These are phyloP conservation scores for Babyrousa celebensis DNA, from an alignment of 2,797 vertebrate species.

Conservation along the genomic window DNA sequence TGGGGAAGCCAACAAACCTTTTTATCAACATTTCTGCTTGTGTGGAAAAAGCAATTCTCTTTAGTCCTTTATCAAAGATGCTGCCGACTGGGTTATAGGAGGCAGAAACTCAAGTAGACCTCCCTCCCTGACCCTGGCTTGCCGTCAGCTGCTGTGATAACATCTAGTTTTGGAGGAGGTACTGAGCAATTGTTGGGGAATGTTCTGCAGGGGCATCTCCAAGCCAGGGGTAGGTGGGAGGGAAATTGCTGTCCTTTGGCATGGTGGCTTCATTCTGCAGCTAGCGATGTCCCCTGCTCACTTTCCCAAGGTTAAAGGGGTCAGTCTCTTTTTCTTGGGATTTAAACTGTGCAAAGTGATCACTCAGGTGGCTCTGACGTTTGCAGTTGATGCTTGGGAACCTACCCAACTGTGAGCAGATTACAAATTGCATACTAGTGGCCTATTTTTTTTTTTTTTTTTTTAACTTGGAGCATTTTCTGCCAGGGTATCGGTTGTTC, in stretches of 20 bases:
- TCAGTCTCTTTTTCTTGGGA: not conserved
- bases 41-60: conserved; percentile 47
- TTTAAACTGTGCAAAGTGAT: conserved; percentile 6
- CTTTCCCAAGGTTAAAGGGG: conserved; percentile 77
- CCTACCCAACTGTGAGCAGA: conserved; percentile 1
- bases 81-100: not conserved
- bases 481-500: conserved; percentile 35
- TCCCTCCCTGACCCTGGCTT: not conserved
- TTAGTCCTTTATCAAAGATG: conserved; percentile 67
- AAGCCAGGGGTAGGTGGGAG: not conserved
- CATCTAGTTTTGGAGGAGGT: conserved; percentile 24
- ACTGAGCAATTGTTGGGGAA: not conserved
- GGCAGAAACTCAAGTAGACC: conserved; percentile 27
- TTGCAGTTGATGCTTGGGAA: not conserved
- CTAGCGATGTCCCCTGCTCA: not conserved
- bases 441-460: not conserved
- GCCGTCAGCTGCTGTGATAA: not conserved
- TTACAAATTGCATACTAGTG: not conserved
- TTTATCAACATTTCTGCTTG: conserved; percentile 49
- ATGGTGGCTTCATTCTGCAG: not conserved
- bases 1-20: not conserved
- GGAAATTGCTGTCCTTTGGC: not conserved
- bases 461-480: not conserved
- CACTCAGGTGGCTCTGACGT: conserved; percentile 22
- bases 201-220: not conserved